Percentiles rank a stretch among this genome's conserved stretches.
Conservation (phyloP, 2,113 vertebrate genomes). For the Ornithorhynchus anatinus region DNA sequence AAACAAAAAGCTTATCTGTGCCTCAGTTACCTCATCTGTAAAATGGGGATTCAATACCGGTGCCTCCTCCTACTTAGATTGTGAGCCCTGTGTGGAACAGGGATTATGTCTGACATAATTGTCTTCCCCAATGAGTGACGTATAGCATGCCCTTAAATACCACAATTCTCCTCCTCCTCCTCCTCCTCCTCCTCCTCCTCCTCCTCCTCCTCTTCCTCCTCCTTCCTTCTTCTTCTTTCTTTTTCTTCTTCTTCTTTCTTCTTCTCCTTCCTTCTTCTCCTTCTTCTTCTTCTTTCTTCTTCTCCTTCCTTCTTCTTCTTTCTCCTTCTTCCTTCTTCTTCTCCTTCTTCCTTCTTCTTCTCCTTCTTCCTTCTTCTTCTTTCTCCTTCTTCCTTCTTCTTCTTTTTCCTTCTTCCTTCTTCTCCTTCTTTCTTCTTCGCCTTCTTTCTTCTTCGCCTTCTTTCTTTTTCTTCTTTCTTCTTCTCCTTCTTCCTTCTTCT, state of each 20-base stretch:
- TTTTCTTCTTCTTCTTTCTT: neutral
- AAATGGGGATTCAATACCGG: no score
- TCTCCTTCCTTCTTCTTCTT: neutral
- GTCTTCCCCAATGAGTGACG: no score
- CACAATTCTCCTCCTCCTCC: neutral
- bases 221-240: neutral
- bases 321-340: neutral
- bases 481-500: neutral
- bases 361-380: neutral
- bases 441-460: neutral
- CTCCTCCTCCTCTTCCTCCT: neutral
- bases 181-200: no score
- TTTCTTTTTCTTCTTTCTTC: accelerated
- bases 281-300: accelerated
- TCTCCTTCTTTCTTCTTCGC: neutral
- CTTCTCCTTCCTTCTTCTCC: neutral
- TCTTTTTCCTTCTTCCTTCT: neutral
- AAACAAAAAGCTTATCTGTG: no score
- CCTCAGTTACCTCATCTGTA: no score
- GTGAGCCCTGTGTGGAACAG: no score
- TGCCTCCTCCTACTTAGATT: no score
- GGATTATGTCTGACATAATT: no score
- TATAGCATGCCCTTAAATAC: no score
- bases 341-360: neutral
- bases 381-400: accelerated